Conservation (phyloP, 2,113 vertebrate genomes). For the Eptesicus fuscus region DNA sequence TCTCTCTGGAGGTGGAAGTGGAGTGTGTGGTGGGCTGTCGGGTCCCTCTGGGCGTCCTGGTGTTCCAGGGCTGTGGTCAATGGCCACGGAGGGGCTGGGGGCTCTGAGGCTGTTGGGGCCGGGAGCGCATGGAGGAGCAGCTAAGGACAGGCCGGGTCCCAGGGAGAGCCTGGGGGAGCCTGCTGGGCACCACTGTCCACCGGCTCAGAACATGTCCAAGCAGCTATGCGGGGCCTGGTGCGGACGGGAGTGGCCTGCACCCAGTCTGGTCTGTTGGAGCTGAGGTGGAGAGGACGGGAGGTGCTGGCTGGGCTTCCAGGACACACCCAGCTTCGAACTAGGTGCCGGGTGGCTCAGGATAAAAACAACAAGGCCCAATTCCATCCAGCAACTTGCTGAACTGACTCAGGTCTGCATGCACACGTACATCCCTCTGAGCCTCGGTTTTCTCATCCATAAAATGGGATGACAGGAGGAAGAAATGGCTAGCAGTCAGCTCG, state of each 20-base stretch:
- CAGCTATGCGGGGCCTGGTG: neutral
- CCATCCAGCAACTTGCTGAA: neutral
- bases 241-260: neutral
- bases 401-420: neutral
- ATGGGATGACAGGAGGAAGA: neutral
- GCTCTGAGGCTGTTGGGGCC: neutral
- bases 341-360: neutral
- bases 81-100: neutral
- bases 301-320: fast-evolving
- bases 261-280: neutral
- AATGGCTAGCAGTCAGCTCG: fast-evolving
- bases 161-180: fast-evolving
- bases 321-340: fast-evolving
- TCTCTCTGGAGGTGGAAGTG: conserved; percentile 2
- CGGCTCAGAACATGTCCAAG: neutral
- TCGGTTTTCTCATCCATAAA: neutral
- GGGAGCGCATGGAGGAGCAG: neutral
- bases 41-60: conserved; percentile 20
- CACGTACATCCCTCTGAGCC: neutral
- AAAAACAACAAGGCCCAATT: neutral
- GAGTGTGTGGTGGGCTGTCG: neutral
- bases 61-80: neutral
- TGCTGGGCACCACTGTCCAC: neutral
- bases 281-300: neutral
- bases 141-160: neutral